A percentile compares a stretch with the other conserved stretches of the same genome.
These are phyloP conservation scores for Oncorhynchus nerka DNA, from an alignment of 2,113 vertebrate species.

Conservation along the genomic window DNA sequence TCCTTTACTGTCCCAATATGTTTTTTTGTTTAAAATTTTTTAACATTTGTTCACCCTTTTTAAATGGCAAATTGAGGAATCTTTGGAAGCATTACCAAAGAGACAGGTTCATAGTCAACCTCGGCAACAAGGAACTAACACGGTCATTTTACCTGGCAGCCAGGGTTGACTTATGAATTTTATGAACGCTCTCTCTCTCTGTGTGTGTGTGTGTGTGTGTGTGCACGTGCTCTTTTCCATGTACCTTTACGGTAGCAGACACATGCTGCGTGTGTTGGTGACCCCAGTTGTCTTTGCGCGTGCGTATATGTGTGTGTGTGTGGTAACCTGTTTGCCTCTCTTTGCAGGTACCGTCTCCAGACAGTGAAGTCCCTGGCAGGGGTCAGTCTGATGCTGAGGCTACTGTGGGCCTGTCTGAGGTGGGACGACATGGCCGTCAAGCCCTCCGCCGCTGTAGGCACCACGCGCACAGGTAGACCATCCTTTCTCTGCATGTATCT, in stretches of 20 bases:
- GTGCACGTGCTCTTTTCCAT: not conserved
- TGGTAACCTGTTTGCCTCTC: not conserved
- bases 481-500: not conserved
- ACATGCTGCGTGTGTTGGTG: not conserved
- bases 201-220: not conserved
- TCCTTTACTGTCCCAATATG: too few species aligned
- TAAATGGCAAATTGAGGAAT: constrained; percentile 13
- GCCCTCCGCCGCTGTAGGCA: constrained; percentile 88
- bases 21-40: too few species aligned
- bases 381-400: constrained; percentile 93
- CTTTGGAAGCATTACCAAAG: not conserved
- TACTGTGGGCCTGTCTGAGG: constrained; percentile 93
- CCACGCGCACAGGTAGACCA: constrained; percentile 89
- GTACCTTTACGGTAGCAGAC: not conserved
- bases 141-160: not conserved
- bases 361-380: constrained; percentile 93
- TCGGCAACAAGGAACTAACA: constrained; percentile 15
- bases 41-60: constrained; percentile 1
- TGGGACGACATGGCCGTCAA: constrained; percentile 99
- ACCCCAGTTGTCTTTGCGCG: too few species aligned
- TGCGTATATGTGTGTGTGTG: not conserved
- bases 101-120: constrained; percentile 26
- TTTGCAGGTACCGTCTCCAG: constrained; percentile 90
- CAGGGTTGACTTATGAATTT: not conserved
- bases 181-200: too few species aligned